Conservation (phyloP, 2,113 vertebrate species). For the Petaurus breviceps region DNA sequence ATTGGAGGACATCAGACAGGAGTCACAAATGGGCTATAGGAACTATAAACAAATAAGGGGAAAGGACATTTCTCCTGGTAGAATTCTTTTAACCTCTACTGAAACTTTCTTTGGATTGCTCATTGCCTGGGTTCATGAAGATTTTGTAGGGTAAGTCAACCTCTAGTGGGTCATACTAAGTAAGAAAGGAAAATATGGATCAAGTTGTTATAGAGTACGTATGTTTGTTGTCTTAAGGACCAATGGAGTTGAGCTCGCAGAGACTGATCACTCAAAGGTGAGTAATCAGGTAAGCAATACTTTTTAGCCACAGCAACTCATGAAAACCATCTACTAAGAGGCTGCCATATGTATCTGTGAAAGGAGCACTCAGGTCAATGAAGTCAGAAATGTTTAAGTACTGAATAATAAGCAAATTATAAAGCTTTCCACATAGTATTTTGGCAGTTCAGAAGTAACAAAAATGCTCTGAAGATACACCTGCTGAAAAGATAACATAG, state of each 20-base stretch:
- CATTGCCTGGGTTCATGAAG: neutral
- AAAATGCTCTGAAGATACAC: constrained; percentile 16
- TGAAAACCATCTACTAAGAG: neutral
- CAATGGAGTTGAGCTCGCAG: neutral
- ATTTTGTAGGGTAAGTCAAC: neutral
- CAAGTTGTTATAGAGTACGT: neutral
- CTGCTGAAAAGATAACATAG: neutral
- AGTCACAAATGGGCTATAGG: neutral
- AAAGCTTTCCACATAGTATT: constrained; percentile 14
- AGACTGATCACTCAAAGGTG: neutral
- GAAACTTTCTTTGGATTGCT: neutral
- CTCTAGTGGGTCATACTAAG: neutral
- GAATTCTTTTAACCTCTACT: neutral
- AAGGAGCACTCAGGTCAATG: neutral
- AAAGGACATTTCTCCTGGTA: neutral
- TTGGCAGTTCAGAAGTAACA: neutral
- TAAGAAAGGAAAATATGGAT: neutral
- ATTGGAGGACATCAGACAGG: neutral
- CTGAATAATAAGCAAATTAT: neutral
- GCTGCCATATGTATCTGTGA: neutral
- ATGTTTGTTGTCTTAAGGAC: neutral
- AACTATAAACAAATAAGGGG: constrained; percentile 14
- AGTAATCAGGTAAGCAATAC: neutral
- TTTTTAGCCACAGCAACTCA: neutral
- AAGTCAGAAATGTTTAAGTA: neutral